Evolutionary conservation across 1,140 invertebrate species (phyloP), one percentile per base, ranked within the genome.

Genomic region (Danaus plexippus): DNA sequence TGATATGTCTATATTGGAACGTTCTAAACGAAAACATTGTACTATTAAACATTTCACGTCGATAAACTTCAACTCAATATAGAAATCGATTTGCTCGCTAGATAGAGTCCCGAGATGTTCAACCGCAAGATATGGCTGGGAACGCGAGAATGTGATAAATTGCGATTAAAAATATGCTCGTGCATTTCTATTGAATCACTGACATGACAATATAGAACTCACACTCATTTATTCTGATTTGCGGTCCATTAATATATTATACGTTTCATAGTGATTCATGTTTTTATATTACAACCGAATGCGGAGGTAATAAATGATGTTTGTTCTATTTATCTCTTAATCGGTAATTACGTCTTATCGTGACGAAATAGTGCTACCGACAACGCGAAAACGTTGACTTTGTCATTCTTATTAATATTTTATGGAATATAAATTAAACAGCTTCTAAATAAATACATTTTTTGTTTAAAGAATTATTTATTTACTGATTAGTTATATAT

Each of bases 31-130:
- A 51, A 50, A 40, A 13, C 8, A 61, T 52, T 52, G 47, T 48
- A 53, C 59, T 41, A 43, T 48, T 44, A 47, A 56, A 44, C 43
- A 51, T 42, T 47, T 59, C 46, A 60, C 56, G 58, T 61, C 53
- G 57, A 61, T 59, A 59, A 62, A 64, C 59, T 54, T 62, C 58
- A 66, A 67, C 58, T 64, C 58, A 67, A 68, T 68, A 68, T 68
- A 57, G 66, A 67, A 65, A 71, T 68, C 66, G 63, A 64, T 71
- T 71, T 56, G 61, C 57, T 51, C 44, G 43, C 63, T 45, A 71
- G 59, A 68, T 71, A 61, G 63, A 63, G 53, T 61, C 60, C 52
- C 60, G 46, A 58, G 57, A 58, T 54, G 51, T 51, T 59, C 52
- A 47, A 68, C 66, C 63, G 54, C 66, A 68, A 68, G 54, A 61